Evolutionary conservation across 2,797 vertebrate genomes (phyloP).

Genomic region (Octomys mimax): DNA sequence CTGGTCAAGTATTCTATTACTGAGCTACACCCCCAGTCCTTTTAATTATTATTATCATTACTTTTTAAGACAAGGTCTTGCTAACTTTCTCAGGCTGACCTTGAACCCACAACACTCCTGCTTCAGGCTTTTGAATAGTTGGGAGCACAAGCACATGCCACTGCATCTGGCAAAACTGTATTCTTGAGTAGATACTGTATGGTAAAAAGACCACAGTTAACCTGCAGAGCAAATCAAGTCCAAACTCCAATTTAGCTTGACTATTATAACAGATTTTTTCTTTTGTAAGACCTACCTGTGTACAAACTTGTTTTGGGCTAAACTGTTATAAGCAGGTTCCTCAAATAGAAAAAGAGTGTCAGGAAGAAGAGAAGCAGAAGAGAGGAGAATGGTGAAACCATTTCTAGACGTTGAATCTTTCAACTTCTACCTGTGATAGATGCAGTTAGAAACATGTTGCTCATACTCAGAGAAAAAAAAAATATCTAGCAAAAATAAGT

Average conservation of each 20-base stretch:
- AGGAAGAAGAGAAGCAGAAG: neutral
- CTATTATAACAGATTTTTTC: neutral
- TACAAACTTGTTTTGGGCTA: neutral
- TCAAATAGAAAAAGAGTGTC: neutral
- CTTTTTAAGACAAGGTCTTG: neutral
- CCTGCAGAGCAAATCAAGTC: conserved; percentile 13
- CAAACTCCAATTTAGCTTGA: neutral
- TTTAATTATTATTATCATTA: neutral
- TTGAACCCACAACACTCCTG: neutral
- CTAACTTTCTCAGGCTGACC: neutral
- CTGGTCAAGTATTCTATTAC: neutral
- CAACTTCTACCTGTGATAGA: neutral
- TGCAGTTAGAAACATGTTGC: neutral
- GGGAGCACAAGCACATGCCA: neutral
- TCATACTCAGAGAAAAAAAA: neutral
- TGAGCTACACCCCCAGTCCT: neutral
- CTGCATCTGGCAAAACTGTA: neutral
- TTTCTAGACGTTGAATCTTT: neutral
- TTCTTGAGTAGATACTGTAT: neutral
- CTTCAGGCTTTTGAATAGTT: neutral
- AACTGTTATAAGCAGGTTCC: neutral
- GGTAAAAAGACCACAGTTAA: conserved; percentile 21
- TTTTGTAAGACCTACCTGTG: neutral
- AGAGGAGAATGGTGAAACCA: neutral
- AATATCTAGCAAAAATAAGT: neutral